A percentile compares a stretch with the other conserved stretches of the same genome.
Conservation (phyloP, 2,113 vertebrate species). For the Protobothrops flavoviridis region DNA sequence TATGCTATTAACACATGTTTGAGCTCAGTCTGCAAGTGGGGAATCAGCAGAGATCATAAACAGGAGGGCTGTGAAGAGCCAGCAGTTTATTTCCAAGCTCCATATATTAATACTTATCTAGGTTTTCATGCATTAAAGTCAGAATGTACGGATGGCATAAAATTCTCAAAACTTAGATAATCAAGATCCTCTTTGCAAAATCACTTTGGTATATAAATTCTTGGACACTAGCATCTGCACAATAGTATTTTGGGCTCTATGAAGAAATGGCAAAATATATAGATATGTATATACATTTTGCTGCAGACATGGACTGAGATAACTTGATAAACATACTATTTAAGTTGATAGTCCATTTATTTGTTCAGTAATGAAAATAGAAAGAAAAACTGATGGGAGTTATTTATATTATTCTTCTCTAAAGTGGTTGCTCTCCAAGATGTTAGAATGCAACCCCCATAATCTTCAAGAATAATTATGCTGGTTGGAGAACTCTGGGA, state of each 20-base stretch:
- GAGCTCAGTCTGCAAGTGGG: constrained; percentile 21
- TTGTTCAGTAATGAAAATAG: not conserved
- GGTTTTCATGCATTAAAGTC: constrained; percentile 24
- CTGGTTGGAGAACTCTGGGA: not conserved
- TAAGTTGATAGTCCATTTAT: not conserved
- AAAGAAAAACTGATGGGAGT: not conserved
- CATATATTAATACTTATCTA: constrained; percentile 27
- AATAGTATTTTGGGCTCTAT: not conserved
- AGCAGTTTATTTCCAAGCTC: constrained; percentile 22
- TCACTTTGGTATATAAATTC: not conserved
- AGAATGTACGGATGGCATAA: not conserved
- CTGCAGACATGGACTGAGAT: not conserved
- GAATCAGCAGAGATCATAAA: constrained; percentile 17
- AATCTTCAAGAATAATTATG: not conserved
- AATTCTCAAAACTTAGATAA: not conserved
- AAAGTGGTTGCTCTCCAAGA: not conserved
- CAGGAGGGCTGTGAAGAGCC: not conserved
- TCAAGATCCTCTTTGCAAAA: not conserved
- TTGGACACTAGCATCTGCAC: not conserved
- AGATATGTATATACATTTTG: not conserved
- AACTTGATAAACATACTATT: not conserved
- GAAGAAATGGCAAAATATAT: not conserved
- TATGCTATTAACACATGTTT: constrained; percentile 43
- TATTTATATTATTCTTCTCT: not conserved
- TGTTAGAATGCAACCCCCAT: not conserved